Evolutionary conservation across 2,113 vertebrate genomes (phyloP).

Genomic region (Bufo bufo): DNA sequence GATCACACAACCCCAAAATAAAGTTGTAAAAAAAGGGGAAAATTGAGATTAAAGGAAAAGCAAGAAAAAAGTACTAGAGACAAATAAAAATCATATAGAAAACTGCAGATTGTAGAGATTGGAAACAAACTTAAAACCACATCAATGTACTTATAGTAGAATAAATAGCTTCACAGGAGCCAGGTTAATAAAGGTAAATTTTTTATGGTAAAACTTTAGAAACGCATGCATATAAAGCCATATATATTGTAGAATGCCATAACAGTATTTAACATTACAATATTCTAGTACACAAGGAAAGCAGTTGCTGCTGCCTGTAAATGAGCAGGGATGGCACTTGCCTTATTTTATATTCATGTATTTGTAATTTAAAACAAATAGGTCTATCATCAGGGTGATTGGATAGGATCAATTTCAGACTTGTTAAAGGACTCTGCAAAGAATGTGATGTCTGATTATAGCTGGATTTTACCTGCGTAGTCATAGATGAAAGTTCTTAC

Average conservation of each 20-base stretch:
- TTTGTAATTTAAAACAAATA: constrained; percentile 24
- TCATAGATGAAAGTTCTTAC: not conserved
- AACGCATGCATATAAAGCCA: not conserved
- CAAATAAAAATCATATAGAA: too few relatives aligned
- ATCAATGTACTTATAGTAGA: not conserved
- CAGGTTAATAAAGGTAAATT: not conserved
- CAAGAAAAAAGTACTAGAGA: too few relatives aligned
- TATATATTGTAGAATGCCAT: not conserved
- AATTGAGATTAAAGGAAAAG: too few relatives aligned
- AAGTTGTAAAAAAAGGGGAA: too few relatives aligned
- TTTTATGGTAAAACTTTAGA: not conserved
- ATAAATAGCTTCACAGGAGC: not conserved
- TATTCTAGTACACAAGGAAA: not conserved
- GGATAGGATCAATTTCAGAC: not conserved
- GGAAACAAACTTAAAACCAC: too few relatives aligned
- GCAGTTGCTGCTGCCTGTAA: not conserved
- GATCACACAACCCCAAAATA: too few relatives aligned
- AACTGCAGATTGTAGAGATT: too few relatives aligned
- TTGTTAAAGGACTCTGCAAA: not conserved
- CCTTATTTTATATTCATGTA: not conserved
- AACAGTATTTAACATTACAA: not conserved
- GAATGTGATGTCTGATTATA: constrained; percentile 8
- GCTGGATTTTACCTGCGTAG: not conserved
- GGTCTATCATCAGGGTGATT: constrained; percentile 8
- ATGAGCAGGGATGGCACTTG: not conserved